Percentiles rank a stretch among this genome's conserved stretches.
Conservation (phyloP, 2,113 vertebrate genomes). For the Burhinus bistriatus region DNA sequence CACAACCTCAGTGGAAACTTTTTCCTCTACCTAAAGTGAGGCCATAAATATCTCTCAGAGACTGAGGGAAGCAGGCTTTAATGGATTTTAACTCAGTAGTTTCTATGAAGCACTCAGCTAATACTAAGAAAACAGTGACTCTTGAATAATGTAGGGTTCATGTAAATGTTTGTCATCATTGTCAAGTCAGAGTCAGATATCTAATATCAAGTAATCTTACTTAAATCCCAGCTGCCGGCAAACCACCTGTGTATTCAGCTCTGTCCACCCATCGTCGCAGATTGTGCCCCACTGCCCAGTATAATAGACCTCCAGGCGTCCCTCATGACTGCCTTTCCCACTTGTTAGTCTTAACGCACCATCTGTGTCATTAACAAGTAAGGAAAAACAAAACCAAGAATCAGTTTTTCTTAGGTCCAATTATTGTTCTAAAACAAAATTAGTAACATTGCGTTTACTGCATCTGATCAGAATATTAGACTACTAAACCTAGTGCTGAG, state of each 20-base stretch:
- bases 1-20: background rate
- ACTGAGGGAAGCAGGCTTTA: background rate
- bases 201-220: conserved; percentile 70
- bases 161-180: background rate
- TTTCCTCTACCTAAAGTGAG: background rate
- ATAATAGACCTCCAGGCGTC: conserved; percentile 87
- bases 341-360: conserved; percentile 83
- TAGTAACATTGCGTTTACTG: background rate
- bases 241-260: conserved; percentile 85
- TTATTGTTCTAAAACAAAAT: background rate
- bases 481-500: background rate
- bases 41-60: background rate
- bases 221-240: conserved; percentile 93
- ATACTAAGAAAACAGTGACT: background rate
- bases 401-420: background rate
- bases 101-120: background rate
- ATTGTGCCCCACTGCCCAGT: conserved; percentile 89
- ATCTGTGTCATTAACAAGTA: conserved; percentile 73
- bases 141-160: background rate
- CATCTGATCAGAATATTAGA: background rate
- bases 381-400: background rate
- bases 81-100: background rate
- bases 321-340: conserved; percentile 79
- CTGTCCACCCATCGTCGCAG: conserved; percentile 92
- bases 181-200: background rate